Conservation (phyloP, 2,113 vertebrate species). For the Clinocottus analis region DNA sequence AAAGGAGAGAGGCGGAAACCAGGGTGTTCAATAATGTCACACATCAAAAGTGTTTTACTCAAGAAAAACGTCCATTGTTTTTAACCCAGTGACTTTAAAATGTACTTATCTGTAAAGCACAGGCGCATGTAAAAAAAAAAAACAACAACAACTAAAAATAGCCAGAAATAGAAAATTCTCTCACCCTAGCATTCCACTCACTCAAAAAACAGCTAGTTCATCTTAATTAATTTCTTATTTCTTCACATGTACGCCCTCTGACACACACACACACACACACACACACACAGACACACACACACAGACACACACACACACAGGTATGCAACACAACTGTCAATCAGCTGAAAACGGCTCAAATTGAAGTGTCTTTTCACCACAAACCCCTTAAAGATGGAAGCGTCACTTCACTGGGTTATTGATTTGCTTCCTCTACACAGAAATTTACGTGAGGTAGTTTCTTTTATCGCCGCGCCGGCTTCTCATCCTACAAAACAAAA, state of each 20-base stretch:
- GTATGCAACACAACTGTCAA: slow-evolving; percentile 21
- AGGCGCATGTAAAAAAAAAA: not conserved
- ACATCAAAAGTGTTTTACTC: slow-evolving; percentile 17
- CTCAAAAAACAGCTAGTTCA: not conserved
- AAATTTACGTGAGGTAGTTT: not conserved
- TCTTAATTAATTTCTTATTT: slow-evolving; percentile 22
- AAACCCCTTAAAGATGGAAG: slow-evolving; percentile 8
- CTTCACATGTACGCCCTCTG: not conserved
- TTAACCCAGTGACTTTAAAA: not conserved
- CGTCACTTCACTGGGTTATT: slow-evolving; percentile 13
- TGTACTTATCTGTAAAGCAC: slow-evolving; percentile 23
- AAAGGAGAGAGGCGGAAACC: slow-evolving; percentile 32
- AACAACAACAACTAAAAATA: slow-evolving; percentile 18
- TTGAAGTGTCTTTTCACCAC: slow-evolving; percentile 9
- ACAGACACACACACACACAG: not conserved
- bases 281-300: slow-evolving; percentile 5
- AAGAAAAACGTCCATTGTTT: not conserved
- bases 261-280: not conserved
- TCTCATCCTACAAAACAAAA: not conserved
- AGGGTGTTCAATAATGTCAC: slow-evolving; percentile 19
- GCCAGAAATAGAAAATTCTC: slow-evolving; percentile 9
- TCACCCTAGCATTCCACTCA: not conserved
- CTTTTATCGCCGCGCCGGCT: not conserved
- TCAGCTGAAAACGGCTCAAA: slow-evolving; percentile 13
- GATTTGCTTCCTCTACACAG: slow-evolving; percentile 1